Percentiles rank a stretch among this genome's conserved stretches.
Conservation (phyloP, 2,797 vertebrate species). For the Hephaestus fuliginosus region DNA sequence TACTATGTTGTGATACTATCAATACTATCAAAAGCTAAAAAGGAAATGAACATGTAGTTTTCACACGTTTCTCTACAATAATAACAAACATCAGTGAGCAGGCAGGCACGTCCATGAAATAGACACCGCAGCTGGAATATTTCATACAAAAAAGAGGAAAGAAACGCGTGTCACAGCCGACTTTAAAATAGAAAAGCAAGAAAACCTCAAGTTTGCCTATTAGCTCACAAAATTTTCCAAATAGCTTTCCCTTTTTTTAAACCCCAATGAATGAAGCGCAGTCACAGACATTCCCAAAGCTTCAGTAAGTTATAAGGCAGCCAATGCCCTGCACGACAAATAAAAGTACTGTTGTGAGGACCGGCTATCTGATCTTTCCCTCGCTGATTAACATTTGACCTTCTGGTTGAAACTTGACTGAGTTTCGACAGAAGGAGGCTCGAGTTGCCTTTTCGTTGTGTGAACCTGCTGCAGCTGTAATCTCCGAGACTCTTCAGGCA, state of each 20-base stretch:
- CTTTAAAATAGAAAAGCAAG: slow-evolving; percentile 35
- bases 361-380: slow-evolving; percentile 45
- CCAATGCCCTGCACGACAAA: slow-evolving; percentile 51
- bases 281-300: slow-evolving; percentile 10
- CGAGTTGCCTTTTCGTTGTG: slow-evolving; percentile 15
- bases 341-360: slow-evolving; percentile 34
- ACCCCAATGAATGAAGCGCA: slow-evolving; percentile 21
- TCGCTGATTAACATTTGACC: slow-evolving; percentile 34
- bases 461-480: background rate
- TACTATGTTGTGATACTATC: background rate
- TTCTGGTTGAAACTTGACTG: slow-evolving; percentile 2
- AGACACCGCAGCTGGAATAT: background rate
- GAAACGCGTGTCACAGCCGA: background rate
- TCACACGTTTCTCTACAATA: background rate
- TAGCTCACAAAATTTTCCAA: slow-evolving; percentile 16
- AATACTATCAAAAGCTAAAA: slow-evolving; percentile 15
- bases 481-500: background rate
- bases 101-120: background rate
- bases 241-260: slow-evolving; percentile 5
- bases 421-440: background rate
- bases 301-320: slow-evolving; percentile 68
- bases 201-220: slow-evolving; percentile 20
- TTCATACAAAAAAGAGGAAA: background rate
- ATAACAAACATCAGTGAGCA: background rate
- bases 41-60: background rate